Conservation (phyloP, 2,888 invertebrate species). For the Hydraecia micacea region DNA sequence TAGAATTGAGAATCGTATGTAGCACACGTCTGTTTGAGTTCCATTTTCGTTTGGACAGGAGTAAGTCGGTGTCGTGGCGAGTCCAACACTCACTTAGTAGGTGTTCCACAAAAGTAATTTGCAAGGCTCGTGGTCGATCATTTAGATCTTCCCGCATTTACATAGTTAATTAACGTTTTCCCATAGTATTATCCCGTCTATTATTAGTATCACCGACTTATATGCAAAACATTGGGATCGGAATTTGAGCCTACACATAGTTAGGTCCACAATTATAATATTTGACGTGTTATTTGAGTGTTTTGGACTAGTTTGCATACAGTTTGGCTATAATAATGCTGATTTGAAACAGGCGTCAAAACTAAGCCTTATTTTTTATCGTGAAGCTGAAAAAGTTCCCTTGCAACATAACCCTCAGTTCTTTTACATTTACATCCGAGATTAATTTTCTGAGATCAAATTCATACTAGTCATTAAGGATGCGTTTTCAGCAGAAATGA, state of each 20-base stretch:
- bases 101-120: conserved; percentile 84
- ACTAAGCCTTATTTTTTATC: background rate
- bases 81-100: conserved; percentile 83
- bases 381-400: background rate
- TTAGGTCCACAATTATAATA: conserved; percentile 40
- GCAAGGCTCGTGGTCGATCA: conserved; percentile 79
- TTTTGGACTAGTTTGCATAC: conserved; percentile 36
- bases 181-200: conserved; percentile 73
- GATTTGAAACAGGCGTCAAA: background rate
- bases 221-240: conserved; percentile 54
- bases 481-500: too few relatives aligned
- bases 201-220: conserved; percentile 57
- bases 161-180: conserved; percentile 82
- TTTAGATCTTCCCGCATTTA: conserved; percentile 81
- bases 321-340: background rate
- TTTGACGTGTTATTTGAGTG: conserved; percentile 44
- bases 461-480: conserved; percentile 8
- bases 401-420: background rate
- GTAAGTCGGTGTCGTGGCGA: conserved; percentile 75
- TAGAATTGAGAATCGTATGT: conserved; percentile 66
- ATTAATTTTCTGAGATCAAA: background rate
- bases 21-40: conserved; percentile 52
- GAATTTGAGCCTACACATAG: conserved; percentile 42
- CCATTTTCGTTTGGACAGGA: conserved; percentile 72
- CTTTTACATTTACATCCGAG: background rate